A percentile compares a stretch with the other conserved stretches of the same genome.
Evolutionary conservation across 2,888 invertebrate species (phyloP).

Genomic region (Xestia rhomboidea): DNA sequence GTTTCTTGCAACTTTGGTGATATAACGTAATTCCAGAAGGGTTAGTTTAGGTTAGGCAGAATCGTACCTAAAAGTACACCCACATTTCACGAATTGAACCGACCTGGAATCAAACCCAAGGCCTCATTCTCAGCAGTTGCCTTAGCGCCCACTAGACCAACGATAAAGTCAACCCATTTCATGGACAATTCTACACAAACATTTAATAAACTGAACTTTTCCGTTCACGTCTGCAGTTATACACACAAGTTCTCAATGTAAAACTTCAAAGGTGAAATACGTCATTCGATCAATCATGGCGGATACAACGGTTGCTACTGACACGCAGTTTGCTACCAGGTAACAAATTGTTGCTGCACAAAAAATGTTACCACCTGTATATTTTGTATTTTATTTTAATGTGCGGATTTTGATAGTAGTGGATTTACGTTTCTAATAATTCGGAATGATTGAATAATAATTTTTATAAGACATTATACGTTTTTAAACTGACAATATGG

Average conservation of each 20-base stretch:
- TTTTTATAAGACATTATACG: neutral
- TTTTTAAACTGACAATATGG: no score
- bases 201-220: neutral
- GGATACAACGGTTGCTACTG: conserved; percentile 60
- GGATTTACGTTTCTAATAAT: neutral
- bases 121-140: neutral
- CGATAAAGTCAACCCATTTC: neutral
- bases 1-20: no score
- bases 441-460: neutral
- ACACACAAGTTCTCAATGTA: conserved; percentile 32
- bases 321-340: conserved; percentile 67
- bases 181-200: neutral
- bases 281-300: conserved; percentile 68
- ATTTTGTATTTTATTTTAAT: conserved; percentile 25
- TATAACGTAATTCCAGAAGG: no score
- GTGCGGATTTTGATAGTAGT: neutral
- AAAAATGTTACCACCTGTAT: conserved; percentile 53
- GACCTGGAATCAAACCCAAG: neutral
- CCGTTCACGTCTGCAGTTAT: neutral
- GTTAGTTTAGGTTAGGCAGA: no score
- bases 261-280: conserved; percentile 60
- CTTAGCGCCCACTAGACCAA: neutral
- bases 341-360: conserved; percentile 63
- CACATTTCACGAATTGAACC: neutral
- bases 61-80: no score